Percentiles rank a stretch among this genome's conserved stretches.
These are phyloP conservation scores for Hydrochoerus hydrochaeris DNA, from an alignment of 2,113 vertebrate genomes.

Conservation along the genomic window DNA sequence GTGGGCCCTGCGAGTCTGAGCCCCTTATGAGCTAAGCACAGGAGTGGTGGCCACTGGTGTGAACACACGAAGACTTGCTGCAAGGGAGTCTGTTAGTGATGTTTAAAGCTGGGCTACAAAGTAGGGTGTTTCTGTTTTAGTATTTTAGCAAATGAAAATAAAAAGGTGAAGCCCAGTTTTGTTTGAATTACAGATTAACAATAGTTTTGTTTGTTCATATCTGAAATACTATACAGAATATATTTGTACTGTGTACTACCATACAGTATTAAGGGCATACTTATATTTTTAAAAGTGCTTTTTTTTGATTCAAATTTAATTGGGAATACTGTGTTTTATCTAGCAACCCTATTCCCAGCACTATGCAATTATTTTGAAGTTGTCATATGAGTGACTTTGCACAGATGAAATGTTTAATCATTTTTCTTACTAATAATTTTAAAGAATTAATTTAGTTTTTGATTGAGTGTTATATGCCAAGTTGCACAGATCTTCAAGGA, in stretches of 20 bases:
- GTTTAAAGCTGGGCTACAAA: background rate
- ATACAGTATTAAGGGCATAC: background rate
- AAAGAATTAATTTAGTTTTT: slow-evolving; percentile 40
- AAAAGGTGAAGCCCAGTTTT: slow-evolving; percentile 1
- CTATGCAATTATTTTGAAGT: background rate
- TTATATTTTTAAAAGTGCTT: background rate
- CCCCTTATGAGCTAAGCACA: background rate
- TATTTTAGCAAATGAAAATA: slow-evolving; percentile 5
- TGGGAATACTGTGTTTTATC: background rate
- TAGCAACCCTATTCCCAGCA: background rate
- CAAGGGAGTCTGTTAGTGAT: background rate
- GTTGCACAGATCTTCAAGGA: background rate
- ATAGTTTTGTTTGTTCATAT: background rate
- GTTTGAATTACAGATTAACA: slow-evolving; percentile 37
- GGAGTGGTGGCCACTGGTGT: background rate
- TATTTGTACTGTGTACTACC: background rate
- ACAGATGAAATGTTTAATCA: background rate
- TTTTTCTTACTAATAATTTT: background rate
- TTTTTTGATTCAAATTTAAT: background rate
- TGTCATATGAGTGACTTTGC: background rate
- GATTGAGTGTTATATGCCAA: background rate
- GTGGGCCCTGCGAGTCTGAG: background rate
- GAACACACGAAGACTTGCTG: background rate
- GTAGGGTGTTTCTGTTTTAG: background rate
- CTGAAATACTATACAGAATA: background rate